These are phyloP conservation scores for Brienomyrus longianalis DNA, from an alignment of 2,113 vertebrate genomes.

Conservation along the genomic window DNA sequence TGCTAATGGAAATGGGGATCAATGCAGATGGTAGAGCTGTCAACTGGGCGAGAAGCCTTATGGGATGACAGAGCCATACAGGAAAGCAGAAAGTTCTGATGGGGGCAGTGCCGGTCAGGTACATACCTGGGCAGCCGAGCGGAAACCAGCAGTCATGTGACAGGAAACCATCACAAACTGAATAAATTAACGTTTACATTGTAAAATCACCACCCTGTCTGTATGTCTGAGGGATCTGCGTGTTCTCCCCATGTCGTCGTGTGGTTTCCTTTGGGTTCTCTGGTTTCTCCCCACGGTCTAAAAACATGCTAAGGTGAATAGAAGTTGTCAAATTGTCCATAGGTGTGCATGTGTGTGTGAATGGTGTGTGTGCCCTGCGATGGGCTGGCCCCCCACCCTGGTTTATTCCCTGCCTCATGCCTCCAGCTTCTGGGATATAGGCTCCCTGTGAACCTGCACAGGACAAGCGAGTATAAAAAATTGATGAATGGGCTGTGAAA, in stretches of 20 bases:
- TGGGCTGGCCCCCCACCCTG: not conserved
- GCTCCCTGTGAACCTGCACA: not conserved
- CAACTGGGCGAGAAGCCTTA: slow-evolving; percentile 45
- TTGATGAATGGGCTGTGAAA: not conserved
- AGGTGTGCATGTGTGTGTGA: not conserved
- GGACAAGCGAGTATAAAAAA: not conserved
- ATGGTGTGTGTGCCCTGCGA: not conserved
- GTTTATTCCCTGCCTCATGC: not conserved
- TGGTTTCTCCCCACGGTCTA: not conserved
- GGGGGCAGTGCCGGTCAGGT: not conserved
- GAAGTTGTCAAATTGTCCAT: not conserved
- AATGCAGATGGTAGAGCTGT: slow-evolving; percentile 71
- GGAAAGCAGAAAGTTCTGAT: not conserved
- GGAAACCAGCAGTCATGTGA: not conserved
- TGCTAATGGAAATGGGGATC: slow-evolving; percentile 63
- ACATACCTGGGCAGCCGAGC: not conserved
- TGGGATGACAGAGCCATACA: not conserved
- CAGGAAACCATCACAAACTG: not conserved
- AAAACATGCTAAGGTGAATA: not conserved
- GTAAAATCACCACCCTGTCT: not conserved
- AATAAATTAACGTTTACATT: not conserved
- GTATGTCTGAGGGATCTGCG: not conserved
- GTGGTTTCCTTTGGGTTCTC: not conserved
- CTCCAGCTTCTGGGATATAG: not conserved
- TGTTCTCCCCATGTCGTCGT: not conserved